Evolutionary conservation across 2,797 vertebrate genomes (phyloP).

Genomic region (Takifugu ocellatus): DNA sequence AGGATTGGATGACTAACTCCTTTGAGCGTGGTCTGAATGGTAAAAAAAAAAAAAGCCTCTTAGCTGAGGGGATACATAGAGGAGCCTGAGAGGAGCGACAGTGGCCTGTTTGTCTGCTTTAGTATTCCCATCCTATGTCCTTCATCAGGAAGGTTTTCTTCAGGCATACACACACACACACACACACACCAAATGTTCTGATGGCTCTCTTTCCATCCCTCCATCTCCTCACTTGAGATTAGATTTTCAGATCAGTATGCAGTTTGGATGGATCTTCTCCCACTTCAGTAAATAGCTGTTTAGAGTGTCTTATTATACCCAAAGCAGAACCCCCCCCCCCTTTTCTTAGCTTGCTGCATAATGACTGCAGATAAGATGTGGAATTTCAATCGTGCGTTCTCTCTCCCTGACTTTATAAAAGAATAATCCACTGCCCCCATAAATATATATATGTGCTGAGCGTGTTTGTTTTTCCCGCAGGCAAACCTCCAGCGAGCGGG

Average conservation of each 20-base stretch:
- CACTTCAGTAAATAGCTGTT: conserved; percentile 45
- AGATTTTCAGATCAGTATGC: conserved; percentile 63
- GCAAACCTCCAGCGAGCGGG: conserved; percentile 87
- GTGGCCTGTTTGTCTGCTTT: conserved; percentile 71
- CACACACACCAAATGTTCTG: conserved; percentile 48
- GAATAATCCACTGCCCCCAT: conserved; percentile 2
- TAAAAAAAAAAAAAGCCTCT: conserved; percentile 75
- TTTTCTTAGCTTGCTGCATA: conserved; percentile 31
- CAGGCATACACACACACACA: conserved; percentile 21
- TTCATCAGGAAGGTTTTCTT: conserved; percentile 67
- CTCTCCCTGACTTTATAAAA: conserved; percentile 17
- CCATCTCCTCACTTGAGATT: conserved; percentile 50
- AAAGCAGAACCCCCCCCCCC: conserved; percentile 35
- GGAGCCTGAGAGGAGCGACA: conserved; percentile 64
- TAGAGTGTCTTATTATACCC: conserved; percentile 37
- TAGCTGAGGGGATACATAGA: conserved; percentile 75
- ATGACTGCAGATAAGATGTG: conserved; percentile 20
- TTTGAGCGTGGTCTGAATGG: conserved; percentile 76
- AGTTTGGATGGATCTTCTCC: conserved; percentile 48
- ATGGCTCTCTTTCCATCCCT: conserved; percentile 47
- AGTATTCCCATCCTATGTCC: conserved; percentile 72
- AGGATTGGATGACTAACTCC: conserved; percentile 74
- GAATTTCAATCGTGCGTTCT: conserved; percentile 26
- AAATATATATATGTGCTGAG: conserved; percentile 33
- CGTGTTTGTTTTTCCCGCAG: conserved; percentile 60